phyloP scores from a whole-genome alignment of 2,113 vertebrate genomes.

The Mustela lutreola region DNA sequence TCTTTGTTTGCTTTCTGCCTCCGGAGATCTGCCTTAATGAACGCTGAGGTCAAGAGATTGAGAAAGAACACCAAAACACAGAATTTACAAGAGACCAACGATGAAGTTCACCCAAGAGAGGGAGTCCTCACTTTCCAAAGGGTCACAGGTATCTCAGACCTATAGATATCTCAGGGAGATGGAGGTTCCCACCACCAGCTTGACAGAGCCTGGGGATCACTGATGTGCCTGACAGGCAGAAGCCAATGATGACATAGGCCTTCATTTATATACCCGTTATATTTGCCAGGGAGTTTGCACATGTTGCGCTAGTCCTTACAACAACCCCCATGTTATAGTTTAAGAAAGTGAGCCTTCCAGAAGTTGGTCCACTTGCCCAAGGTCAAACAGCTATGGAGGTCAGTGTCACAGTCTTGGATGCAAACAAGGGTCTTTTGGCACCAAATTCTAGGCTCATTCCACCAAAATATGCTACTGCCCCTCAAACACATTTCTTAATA shows the following conservation, averaged over 20 bases:
- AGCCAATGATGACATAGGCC: background rate
- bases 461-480: background rate
- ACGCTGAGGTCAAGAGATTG: constrained; percentile 85
- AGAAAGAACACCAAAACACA: constrained; percentile 37
- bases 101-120: background rate
- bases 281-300: background rate
- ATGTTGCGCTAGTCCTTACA: background rate
- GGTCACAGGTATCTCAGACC: background rate
- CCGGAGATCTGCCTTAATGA: constrained; percentile 95
- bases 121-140: background rate
- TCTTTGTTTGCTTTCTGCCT: constrained; percentile 92
- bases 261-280: background rate
- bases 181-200: background rate
- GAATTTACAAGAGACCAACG: constrained; percentile 58
- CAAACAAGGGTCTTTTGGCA: background rate
- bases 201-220: background rate
- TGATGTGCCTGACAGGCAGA: background rate
- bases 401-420: background rate
- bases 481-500: background rate
- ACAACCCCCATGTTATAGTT: background rate
- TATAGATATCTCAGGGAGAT: background rate
- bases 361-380: background rate
- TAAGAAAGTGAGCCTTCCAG: background rate
- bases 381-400: background rate
- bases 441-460: background rate